Evolutionary conservation across 2,797 vertebrate species (phyloP).

Genomic region (Numenius phaeopus): DNA sequence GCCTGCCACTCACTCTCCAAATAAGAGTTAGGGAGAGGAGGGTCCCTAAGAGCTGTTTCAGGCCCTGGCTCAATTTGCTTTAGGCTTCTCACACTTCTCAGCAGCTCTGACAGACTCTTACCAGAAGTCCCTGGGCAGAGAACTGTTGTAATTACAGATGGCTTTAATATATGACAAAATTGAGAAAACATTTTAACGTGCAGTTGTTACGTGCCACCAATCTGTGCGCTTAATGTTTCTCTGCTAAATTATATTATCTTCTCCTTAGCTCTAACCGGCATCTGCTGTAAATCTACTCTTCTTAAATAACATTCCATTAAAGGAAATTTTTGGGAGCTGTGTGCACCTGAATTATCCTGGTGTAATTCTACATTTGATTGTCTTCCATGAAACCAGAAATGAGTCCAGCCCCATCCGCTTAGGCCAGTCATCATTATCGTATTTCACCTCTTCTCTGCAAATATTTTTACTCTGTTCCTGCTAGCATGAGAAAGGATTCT

Average conservation of each 20-base stretch:
- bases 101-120: not conserved
- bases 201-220: not conserved
- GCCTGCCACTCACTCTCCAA: not conserved
- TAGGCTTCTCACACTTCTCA: not conserved
- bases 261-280: not conserved
- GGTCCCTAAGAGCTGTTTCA: not conserved
- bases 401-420: not conserved
- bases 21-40: not conserved
- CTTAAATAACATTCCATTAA: not conserved
- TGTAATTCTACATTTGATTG: not conserved
- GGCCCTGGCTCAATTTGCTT: not conserved
- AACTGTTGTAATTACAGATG: not conserved
- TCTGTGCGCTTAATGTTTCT: not conserved
- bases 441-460: not conserved
- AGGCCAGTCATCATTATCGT: not conserved
- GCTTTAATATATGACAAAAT: not conserved
- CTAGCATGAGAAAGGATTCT: not conserved
- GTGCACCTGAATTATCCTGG: not conserved
- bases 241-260: not conserved
- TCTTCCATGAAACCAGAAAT: not conserved
- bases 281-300: not conserved
- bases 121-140: not conserved
- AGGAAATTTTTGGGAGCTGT: not conserved
- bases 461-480: not conserved
- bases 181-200: not conserved